Conservation (phyloP, 1,140 invertebrate species). For the Delia radicum region DNA sequence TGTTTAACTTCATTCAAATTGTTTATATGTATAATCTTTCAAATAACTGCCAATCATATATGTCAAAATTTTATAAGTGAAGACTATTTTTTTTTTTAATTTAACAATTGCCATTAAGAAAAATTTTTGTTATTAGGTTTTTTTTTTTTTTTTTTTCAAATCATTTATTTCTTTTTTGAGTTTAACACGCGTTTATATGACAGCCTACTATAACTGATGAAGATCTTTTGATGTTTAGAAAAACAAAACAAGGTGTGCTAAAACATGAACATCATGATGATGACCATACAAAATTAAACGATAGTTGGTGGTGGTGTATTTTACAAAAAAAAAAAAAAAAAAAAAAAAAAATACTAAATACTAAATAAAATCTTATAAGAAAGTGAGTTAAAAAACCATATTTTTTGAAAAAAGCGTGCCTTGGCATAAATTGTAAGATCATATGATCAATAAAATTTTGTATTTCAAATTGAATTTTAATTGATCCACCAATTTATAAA, state of each 20-base stretch:
- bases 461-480: too few species aligned
- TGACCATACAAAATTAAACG: background rate
- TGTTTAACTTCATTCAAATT: too few species aligned
- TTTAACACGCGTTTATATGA: background rate
- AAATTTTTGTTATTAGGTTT: background rate
- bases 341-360: background rate
- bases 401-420: too few species aligned
- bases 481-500: too few species aligned
- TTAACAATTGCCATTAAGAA: background rate
- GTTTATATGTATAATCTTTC: too few species aligned
- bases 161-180: background rate
- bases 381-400: background rate
- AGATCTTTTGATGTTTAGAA: background rate
- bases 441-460: too few species aligned
- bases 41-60: background rate
- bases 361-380: background rate
- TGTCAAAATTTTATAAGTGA: background rate
- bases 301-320: background rate
- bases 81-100: background rate
- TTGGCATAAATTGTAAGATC: too few species aligned
- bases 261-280: background rate
- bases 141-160: background rate
- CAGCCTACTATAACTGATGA: conserved; percentile 1
- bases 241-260: background rate
- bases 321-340: background rate